Evolutionary conservation across 2,797 vertebrate genomes (phyloP).

Genomic region (Pangasius larnaudii): DNA sequence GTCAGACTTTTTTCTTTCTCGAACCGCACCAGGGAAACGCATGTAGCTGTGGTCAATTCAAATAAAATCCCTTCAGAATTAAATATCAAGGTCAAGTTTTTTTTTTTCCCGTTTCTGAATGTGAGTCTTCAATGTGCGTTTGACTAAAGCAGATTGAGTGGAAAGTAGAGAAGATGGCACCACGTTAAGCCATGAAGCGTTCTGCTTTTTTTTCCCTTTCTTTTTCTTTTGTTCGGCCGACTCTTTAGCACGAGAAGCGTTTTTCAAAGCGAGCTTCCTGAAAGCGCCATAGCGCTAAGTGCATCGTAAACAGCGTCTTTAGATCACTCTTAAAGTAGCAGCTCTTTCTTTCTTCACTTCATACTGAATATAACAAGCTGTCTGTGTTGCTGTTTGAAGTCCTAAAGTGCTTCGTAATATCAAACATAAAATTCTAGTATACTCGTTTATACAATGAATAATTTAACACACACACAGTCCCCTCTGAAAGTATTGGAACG

Average conservation of each 20-base stretch:
- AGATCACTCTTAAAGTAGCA: background rate
- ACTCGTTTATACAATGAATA: background rate
- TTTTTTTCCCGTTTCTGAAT: background rate
- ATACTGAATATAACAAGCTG: background rate
- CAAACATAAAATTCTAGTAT: background rate
- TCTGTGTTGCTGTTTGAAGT: background rate
- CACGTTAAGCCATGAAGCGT: background rate
- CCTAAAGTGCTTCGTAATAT: background rate
- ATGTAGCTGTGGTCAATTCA: background rate
- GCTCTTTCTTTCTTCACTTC: background rate
- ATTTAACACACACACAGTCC: too few relatives aligned
- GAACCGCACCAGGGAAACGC: background rate
- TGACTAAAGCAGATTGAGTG: slow-evolving; percentile 16
- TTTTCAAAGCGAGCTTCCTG: background rate
- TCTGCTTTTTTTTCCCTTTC: background rate
- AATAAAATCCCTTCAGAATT: background rate
- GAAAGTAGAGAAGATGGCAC: background rate
- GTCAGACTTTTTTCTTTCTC: background rate
- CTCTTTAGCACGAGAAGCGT: background rate
- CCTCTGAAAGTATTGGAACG: too few relatives aligned
- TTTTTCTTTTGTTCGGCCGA: background rate
- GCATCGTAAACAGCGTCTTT: background rate
- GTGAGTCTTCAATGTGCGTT: background rate
- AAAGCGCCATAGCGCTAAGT: background rate
- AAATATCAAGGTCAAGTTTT: background rate